Base-by-base conservation (phyloP, 2,888 invertebrate species). In the Phlogophora meticulosa region DNA sequence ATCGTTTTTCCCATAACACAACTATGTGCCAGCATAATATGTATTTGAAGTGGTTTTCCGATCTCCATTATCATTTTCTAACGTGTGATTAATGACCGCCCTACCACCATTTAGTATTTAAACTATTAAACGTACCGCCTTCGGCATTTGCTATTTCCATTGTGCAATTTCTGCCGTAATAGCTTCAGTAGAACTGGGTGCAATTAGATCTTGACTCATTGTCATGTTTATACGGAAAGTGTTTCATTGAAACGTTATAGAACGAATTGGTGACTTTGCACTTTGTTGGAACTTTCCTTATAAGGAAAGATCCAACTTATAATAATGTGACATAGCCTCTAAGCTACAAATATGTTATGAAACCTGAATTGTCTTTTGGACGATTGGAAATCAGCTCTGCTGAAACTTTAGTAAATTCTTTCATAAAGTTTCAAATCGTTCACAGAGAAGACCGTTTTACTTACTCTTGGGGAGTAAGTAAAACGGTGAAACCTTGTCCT, bases 31-130 rank as follows among this genome's bases (percentile, higher is more conserved):
- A 28, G 32, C 34, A 46, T 56, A 20, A 22, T 63, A 48, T 22
- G 32, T 46, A 53, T 68, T 70, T 72, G n/a, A 72, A 68, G 53
- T 62, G 60, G 45, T 73, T 81, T 78, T 76, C 81, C 81, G 57
- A 60, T 58, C 51, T n/a, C 51, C 58, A 69, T 52, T 72, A 74
- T 72, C 13, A 71, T 80, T 57, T 51, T 38, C 20, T 67, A 56
- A 38, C 22, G 20, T 57, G 34, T 78, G 51, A 82, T 82, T 79
- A 61, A 81, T 76, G 51, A 40, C 45, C 36, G n/a, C 17, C 10
- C 5, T 28, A 22, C 56, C 51, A 49, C n/a, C 56, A 49, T 60
- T 64, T 59, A 65, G n/a, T 48, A 48, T 60, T 42, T 67, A 43
- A 49, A 56, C 7, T 36, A 68, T 46, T 58, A 77, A 42, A 32